Evolutionary conservation across 2,888 invertebrate genomes (phyloP).

Genomic region (Epistrophe eligans): DNA sequence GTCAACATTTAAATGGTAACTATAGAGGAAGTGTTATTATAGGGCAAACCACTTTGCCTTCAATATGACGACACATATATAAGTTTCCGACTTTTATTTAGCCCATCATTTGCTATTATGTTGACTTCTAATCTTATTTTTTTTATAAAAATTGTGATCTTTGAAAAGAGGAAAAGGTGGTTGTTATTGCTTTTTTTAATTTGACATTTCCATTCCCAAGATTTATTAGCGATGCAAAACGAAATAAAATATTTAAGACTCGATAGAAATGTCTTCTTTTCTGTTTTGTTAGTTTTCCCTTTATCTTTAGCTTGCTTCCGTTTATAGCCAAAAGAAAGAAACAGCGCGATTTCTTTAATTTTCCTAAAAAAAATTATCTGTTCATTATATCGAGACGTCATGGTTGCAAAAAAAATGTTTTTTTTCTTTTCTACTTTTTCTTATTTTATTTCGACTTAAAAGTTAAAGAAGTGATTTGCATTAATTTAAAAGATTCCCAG

Average conservation of each 20-base stretch:
- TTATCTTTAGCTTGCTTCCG: background rate
- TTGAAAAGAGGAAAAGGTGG: background rate
- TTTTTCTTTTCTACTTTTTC: slow-evolving; percentile 10
- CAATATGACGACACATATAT: slow-evolving; percentile 1
- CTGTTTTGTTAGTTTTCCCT: background rate
- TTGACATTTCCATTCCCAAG: slow-evolving; percentile 51
- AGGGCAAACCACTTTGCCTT: slow-evolving; percentile 40
- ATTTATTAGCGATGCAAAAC: slow-evolving; percentile 60
- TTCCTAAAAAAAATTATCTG: slow-evolving; percentile 45
- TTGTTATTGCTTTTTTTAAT: background rate
- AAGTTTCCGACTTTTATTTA: slow-evolving; percentile 51
- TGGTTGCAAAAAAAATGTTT: slow-evolving; percentile 2
- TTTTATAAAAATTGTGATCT: slow-evolving; percentile 25
- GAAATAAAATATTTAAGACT: slow-evolving; percentile 56
- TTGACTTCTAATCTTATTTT: too few relatives aligned
- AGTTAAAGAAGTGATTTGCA: slow-evolving; percentile 67
- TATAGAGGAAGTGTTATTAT: slow-evolving; percentile 52
- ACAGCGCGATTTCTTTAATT: slow-evolving; percentile 51
- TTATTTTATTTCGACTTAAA: slow-evolving; percentile 49
- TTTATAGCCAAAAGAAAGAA: background rate
- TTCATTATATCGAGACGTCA: slow-evolving; percentile 60
- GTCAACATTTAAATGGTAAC: slow-evolving; percentile 65
- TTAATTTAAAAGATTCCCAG: slow-evolving; percentile 38
- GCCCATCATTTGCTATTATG: too few relatives aligned
- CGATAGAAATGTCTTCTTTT: background rate